phyloP scores from a whole-genome alignment of 2,113 vertebrate species.

The Psammodynastes pulverulentus region DNA sequence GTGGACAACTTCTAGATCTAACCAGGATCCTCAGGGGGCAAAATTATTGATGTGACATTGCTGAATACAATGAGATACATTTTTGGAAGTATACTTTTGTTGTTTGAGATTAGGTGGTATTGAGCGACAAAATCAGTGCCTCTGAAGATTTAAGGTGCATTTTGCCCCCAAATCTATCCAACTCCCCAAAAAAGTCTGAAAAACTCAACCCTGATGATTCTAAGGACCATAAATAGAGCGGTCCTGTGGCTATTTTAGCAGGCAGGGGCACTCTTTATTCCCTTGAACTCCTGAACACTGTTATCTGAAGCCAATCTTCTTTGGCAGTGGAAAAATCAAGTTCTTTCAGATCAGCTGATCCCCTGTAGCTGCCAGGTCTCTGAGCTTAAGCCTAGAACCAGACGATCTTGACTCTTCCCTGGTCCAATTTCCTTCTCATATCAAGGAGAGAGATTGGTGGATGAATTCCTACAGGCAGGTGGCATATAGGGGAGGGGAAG shows the following conservation, averaged over 20 bases:
- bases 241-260: neutral
- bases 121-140: neutral
- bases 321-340: neutral
- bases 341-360: neutral
- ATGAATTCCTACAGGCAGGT: neutral
- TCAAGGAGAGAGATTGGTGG: neutral
- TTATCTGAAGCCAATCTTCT: neutral
- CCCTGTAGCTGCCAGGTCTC: neutral
- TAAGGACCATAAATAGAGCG: neutral
- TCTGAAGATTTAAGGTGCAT: neutral
- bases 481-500: neutral
- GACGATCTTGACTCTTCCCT: neutral
- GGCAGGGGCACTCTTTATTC: neutral
- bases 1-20: neutral
- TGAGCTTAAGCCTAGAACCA: neutral
- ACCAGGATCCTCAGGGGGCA: neutral
- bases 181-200: neutral
- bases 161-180: neutral
- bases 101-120: neutral
- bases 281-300: neutral
- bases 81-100: neutral
- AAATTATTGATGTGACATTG: neutral
- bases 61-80: too few relatives aligned
- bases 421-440: neutral
- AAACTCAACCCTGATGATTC: neutral